Percentiles rank a stretch among this genome's conserved stretches.
Evolutionary conservation across 1,140 invertebrate genomes (phyloP).

Genomic region (Fopius arisanus): DNA sequence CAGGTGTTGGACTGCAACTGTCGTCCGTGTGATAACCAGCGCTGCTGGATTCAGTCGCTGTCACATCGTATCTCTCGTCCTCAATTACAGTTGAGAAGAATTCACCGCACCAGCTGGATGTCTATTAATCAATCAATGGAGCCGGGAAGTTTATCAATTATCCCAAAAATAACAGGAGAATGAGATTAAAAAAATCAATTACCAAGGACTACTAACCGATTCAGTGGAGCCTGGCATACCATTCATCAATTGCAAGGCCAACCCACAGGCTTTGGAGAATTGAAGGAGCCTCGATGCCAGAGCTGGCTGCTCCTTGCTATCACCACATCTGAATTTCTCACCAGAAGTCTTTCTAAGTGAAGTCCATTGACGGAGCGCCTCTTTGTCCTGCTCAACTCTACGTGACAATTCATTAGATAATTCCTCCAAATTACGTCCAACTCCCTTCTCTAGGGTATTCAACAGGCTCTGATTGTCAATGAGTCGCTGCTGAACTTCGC

Average conservation of each 20-base stretch:
- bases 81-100: constrained; percentile 19
- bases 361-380: constrained; percentile 75
- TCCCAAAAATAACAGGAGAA: neutral
- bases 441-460: constrained; percentile 79
- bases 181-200: constrained; percentile 9
- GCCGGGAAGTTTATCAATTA: neutral
- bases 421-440: constrained; percentile 54
- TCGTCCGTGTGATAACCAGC: constrained; percentile 58
- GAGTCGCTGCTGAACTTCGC: constrained; percentile 83
- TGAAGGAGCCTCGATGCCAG: constrained; percentile 76
- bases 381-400: constrained; percentile 76
- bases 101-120: constrained; percentile 21
- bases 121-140: constrained; percentile 9
- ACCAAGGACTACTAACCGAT: constrained; percentile 15
- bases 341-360: constrained; percentile 66
- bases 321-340: constrained; percentile 52
- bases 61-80: constrained; percentile 32
- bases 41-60: constrained; percentile 49
- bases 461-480: constrained; percentile 92
- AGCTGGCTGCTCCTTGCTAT: constrained; percentile 51
- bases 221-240: constrained; percentile 19
- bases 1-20: constrained; percentile 53
- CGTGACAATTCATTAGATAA: constrained; percentile 69
- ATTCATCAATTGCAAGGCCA: constrained; percentile 79
- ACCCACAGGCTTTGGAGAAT: constrained; percentile 82